These are phyloP conservation scores for Leucosticte australis DNA, from an alignment of 2,113 vertebrate species.

Conservation along the genomic window DNA sequence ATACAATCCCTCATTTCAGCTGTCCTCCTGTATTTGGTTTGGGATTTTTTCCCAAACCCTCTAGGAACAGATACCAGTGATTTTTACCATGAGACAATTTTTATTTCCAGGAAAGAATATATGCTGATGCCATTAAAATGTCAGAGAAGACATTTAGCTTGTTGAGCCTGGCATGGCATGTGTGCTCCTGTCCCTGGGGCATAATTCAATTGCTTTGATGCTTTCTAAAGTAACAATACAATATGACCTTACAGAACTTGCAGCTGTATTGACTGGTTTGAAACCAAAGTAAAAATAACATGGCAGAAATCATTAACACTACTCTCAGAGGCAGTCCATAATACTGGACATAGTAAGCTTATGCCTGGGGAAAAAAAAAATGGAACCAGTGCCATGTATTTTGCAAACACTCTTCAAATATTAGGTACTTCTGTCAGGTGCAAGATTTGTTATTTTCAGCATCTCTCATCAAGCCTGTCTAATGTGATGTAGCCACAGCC, in stretches of 20 bases:
- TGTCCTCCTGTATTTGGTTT: background rate
- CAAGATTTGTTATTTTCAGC: background rate
- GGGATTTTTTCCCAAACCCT: background rate
- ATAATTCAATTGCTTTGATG: background rate
- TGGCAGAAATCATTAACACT: conserved; percentile 4
- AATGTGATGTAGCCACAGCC: background rate
- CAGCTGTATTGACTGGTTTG: background rate
- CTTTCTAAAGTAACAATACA: conserved; percentile 33
- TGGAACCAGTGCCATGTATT: background rate
- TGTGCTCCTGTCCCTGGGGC: background rate
- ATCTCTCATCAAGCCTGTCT: background rate
- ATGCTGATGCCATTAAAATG: background rate
- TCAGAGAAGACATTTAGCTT: background rate
- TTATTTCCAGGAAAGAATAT: conserved; percentile 23
- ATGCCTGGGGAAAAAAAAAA: background rate
- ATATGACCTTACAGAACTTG: conserved; percentile 44
- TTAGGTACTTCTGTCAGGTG: background rate
- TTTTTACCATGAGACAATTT: background rate
- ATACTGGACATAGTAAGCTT: background rate
- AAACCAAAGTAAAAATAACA: background rate
- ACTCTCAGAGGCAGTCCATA: background rate
- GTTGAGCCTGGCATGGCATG: background rate
- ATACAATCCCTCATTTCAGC: background rate
- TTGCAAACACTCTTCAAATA: background rate
- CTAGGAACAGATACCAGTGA: background rate